Conservation (phyloP, 2,797 vertebrate genomes). For the Channallabes apus region DNA sequence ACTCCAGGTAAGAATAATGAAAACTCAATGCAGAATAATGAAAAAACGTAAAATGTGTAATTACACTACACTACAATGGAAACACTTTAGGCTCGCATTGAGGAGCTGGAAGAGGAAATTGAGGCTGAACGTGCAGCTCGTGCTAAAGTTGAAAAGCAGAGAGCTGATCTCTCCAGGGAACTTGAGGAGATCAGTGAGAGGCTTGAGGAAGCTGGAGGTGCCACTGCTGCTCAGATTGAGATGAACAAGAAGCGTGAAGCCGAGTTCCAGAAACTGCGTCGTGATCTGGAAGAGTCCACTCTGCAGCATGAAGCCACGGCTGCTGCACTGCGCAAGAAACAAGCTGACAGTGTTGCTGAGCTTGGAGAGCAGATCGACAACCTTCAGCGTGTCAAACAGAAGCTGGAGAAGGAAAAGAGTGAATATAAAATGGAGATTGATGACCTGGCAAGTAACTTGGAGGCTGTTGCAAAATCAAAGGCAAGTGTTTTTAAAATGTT, state of each 20-base stretch:
- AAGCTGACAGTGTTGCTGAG: constrained; percentile 71
- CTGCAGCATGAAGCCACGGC: constrained; percentile 86
- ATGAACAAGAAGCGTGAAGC: constrained; percentile 87
- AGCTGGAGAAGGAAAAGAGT: too few relatives aligned
- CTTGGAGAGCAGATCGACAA: constrained; percentile 86
- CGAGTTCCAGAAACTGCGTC: constrained; percentile 83
- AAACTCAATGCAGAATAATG: background rate
- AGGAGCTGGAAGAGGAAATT: constrained; percentile 73
- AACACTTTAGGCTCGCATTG: constrained; percentile 77
- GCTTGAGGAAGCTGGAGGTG: constrained; percentile 85
- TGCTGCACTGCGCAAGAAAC: constrained; percentile 80
- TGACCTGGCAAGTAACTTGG: constrained; percentile 80
- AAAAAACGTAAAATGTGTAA: background rate
- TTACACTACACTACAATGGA: background rate
- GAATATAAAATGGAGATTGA: constrained; percentile 85
- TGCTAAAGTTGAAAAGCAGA: constrained; percentile 40
- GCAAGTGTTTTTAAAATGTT: constrained; percentile 43
- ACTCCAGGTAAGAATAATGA: constrained; percentile 71
- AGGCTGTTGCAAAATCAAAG: constrained; percentile 79
- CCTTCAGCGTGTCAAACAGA: constrained; percentile 84
- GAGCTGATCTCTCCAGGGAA: constrained; percentile 72
- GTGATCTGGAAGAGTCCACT: constrained; percentile 84
- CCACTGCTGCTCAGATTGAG: constrained; percentile 78
- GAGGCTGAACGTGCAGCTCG: constrained; percentile 67
- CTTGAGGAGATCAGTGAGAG: constrained; percentile 87